Evolutionary conservation across 2,888 invertebrate genomes (phyloP).

Genomic region (Stenichneumon culpator): DNA sequence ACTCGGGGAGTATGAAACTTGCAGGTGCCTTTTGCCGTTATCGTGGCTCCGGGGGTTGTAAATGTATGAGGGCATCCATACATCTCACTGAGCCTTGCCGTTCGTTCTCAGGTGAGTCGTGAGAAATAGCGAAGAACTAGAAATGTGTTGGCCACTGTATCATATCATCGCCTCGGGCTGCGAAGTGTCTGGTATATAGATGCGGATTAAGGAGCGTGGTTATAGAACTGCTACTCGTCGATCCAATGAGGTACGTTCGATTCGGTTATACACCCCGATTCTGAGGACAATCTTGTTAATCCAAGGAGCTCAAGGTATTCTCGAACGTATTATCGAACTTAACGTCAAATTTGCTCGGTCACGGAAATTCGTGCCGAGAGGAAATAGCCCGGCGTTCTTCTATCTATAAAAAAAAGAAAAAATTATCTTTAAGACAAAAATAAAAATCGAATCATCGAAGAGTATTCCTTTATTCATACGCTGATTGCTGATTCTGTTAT

Average conservation of each 20-base stretch:
- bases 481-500: no score
- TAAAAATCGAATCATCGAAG: not conserved
- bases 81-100: slow-evolving; percentile 2
- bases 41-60: slow-evolving; percentile 1
- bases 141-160: not conserved
- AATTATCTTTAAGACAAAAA: not conserved
- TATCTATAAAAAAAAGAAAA: not conserved
- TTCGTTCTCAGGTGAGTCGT: not conserved
- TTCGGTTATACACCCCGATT: not conserved
- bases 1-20: slow-evolving; percentile 48
- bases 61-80: slow-evolving; percentile 31
- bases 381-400: not conserved
- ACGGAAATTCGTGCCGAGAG: not conserved
- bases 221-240: not conserved
- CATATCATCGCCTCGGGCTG: not conserved
- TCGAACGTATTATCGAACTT: not conserved
- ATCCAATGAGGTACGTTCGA: not conserved
- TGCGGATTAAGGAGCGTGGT: not conserved
- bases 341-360: not conserved
- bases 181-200: not conserved
- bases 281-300: not conserved
- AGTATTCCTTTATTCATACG: no score
- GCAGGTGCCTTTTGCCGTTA: slow-evolving; percentile 25
- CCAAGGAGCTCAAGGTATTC: not conserved
- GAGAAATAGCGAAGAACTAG: slow-evolving; percentile 16